Conservation (phyloP, 2,888 invertebrate genomes). For the Panorpa germanica region DNA sequence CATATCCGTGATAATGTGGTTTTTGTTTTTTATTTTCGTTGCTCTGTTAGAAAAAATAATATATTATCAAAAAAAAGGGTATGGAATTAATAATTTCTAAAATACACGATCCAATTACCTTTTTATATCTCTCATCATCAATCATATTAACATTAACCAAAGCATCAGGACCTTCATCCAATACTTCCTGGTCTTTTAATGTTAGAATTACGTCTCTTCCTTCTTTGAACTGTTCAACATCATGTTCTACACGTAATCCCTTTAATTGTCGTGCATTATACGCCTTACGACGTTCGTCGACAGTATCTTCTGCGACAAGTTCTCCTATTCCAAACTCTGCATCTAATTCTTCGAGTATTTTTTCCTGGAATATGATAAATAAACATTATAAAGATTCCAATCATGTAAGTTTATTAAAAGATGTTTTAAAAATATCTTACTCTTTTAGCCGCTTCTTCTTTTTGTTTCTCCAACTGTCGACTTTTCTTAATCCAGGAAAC, state of each 20-base stretch:
- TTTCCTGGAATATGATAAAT: conserved; percentile 40
- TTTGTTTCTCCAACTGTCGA: conserved; percentile 56
- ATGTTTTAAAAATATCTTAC: conserved; percentile 25
- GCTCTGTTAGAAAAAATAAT: conserved; percentile 31
- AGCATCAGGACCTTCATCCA: conserved; percentile 76
- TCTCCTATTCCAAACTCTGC: conserved; percentile 80
- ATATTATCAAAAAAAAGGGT: conserved; percentile 2
- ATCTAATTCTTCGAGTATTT: conserved; percentile 87
- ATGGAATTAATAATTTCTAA: conserved; percentile 2
- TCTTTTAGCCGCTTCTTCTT: conserved; percentile 66
- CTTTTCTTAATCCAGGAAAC: conserved; percentile 69
- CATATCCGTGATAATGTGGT: conserved; percentile 62
- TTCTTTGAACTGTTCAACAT: conserved; percentile 46
- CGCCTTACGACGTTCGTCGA: conserved; percentile 29
- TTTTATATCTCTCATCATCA: conserved; percentile 67
- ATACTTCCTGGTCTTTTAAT: conserved; percentile 77
- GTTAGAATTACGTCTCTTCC: conserved; percentile 79
- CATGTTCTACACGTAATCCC: conserved; percentile 78
- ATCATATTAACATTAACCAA: conserved; percentile 81
- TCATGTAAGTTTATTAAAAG: conserved; percentile 4
- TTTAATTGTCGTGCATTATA: conserved; percentile 54
- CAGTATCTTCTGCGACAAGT: conserved; percentile 61
- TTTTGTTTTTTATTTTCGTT: conserved; percentile 69
- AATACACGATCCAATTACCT: conserved; percentile 25
- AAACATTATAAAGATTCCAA: conserved; percentile 1